phyloP scores from a whole-genome alignment of 2,797 vertebrate species.

The Mormyrus hasselquistii region DNA sequence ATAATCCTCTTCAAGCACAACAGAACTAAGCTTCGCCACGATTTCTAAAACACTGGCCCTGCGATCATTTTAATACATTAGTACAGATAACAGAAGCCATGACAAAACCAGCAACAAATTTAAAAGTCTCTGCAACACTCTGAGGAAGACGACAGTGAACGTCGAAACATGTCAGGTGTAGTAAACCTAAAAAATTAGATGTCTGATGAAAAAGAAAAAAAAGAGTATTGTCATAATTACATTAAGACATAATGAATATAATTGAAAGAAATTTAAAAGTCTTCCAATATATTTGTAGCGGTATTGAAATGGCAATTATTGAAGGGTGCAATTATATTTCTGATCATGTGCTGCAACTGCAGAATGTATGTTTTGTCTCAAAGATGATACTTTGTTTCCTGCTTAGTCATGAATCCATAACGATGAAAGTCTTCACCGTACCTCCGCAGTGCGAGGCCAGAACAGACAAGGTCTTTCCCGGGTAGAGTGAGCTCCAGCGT shows the following conservation, averaged over 20 bases:
- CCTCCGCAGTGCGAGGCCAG: neutral
- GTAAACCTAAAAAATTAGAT: no score
- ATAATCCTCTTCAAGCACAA: neutral
- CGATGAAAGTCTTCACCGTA: neutral
- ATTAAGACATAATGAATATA: no score
- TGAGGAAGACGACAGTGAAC: no score
- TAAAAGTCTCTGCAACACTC: no score
- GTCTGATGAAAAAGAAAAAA: no score
- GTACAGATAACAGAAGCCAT: neutral
- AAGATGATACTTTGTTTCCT: slow-evolving; percentile 5
- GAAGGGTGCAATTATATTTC: neutral
- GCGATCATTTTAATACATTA: neutral
- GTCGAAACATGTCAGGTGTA: no score
- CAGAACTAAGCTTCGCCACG: neutral
- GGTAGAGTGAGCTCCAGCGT: neutral
- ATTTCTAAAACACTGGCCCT: neutral
- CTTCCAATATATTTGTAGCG: neutral
- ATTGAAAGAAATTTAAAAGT: no score
- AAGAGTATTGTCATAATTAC: no score
- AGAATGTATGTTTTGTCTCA: neutral
- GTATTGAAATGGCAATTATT: neutral
- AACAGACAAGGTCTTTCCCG: neutral
- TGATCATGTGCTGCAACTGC: slow-evolving; percentile 1
- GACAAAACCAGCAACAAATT: neutral
- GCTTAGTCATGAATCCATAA: slow-evolving; percentile 18